phyloP scores from a whole-genome alignment of 2,797 vertebrate genomes.

The Macrochelys suwanniensis region DNA sequence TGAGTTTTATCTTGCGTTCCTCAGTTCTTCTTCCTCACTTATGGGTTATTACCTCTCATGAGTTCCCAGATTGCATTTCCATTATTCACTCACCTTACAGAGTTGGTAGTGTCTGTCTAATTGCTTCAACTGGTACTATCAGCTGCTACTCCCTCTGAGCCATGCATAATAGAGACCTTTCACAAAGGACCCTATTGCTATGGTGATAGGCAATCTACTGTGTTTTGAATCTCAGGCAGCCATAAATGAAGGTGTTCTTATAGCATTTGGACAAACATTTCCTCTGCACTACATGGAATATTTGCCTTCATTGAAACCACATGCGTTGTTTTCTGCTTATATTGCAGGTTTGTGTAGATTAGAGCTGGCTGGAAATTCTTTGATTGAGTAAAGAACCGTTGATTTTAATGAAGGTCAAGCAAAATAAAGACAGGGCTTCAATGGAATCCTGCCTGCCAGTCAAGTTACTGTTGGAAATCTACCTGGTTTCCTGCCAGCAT shows the following conservation, averaged over 20 bases:
- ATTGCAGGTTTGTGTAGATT: neutral
- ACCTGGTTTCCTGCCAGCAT: neutral
- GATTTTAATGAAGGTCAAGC: neutral
- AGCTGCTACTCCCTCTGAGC: neutral
- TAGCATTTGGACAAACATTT: neutral
- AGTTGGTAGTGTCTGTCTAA: neutral
- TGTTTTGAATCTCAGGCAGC: neutral
- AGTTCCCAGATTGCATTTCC: neutral
- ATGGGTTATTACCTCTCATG: neutral
- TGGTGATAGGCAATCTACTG: neutral
- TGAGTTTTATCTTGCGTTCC: neutral
- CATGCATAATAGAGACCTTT: neutral
- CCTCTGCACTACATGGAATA: accelerated
- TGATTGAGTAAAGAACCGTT: neutral
- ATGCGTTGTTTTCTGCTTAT: neutral
- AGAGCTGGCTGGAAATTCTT: neutral
- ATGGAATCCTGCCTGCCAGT: neutral
- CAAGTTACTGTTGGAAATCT: neutral
- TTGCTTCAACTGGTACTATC: neutral
- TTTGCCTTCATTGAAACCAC: neutral
- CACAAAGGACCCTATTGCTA: neutral
- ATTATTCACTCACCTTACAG: neutral
- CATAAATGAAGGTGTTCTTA: accelerated
- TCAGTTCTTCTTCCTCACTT: neutral
- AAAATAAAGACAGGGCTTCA: neutral